phyloP scores from a whole-genome alignment of 2,113 vertebrate genomes.

The Campylorhamphus procurvoides region DNA sequence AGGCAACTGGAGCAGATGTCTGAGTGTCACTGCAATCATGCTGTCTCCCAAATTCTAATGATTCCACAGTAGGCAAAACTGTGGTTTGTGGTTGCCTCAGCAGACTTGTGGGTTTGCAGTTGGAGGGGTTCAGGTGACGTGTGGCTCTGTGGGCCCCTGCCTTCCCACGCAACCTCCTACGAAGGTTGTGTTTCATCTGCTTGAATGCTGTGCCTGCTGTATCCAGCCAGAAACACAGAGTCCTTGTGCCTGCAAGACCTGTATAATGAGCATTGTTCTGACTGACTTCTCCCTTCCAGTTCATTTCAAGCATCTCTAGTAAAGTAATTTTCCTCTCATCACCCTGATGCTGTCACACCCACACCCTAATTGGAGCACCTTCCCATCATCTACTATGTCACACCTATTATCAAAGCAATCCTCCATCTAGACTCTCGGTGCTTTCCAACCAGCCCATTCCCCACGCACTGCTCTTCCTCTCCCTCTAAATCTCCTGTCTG shows the following conservation, averaged over 20 bases:
- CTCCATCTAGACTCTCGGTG: background rate
- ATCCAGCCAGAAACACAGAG: background rate
- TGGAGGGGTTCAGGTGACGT: background rate
- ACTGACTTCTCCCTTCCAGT: background rate
- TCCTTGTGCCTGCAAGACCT: background rate
- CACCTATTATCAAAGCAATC: background rate
- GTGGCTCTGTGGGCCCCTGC: background rate
- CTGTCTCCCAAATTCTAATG: background rate
- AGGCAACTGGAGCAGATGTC: background rate
- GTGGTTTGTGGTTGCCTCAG: background rate
- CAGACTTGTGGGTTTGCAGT: background rate
- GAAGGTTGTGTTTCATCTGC: background rate
- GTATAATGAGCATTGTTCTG: background rate
- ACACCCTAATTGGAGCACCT: background rate
- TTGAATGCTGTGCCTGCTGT: background rate
- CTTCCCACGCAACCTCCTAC: background rate
- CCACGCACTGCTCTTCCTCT: background rate
- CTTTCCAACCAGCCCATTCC: background rate
- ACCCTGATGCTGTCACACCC: background rate
- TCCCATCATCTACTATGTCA: background rate
- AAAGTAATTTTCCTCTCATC: slow-evolving; percentile 8
- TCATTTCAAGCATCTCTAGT: background rate
- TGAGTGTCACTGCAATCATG: background rate
- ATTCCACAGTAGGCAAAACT: background rate
- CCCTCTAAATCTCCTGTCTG: background rate